Base-by-base conservation (phyloP, 2,113 vertebrate species). In the Semnornis frantzii region DNA sequence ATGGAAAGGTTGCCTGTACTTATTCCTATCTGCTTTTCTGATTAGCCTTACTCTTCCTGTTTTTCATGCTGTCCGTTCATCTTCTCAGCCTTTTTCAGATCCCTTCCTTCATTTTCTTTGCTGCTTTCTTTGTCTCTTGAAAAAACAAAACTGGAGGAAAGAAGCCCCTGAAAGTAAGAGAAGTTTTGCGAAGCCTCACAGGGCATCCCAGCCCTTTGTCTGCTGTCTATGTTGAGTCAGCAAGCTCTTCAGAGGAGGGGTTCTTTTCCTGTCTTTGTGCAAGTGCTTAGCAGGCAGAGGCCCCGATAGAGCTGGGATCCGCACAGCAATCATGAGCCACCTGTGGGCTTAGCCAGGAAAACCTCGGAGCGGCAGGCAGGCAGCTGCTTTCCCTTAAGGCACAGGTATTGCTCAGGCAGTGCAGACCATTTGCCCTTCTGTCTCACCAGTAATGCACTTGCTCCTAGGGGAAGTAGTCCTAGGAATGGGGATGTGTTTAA, bases 221-320 rank as follows among this genome's bases (percentile, higher is more conserved):
- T 89, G 83, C 71, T 86, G 83, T 13, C 63, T 82, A 28, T 96
- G 94, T 95, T 96, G 93, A 95, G 93, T 93, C 93, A 96, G 92
- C 69, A 5, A 94, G 77, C 89, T 93, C 94, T 92, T 93, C 90
- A 89, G 96, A 95, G 94, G 96, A 96, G 96, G 93, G 94, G 94
- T 89, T 96, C 92, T 57, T 65, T 96, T 95, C 95, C 96, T 95
- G 95, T 96, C 93, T 96, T 96, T 96, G 95, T 94, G 92, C 89
- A 96, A 96, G 96, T 96, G 94, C 94, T 93, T 12, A 90, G 92
- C 93, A 94, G 96, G 34, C 93, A 89, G 89, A 54, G 75, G 94
- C 86, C 95, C 94, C 82, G 92, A 42, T 50, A 86, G 39, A 88
- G 77, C 80, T 66, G 85, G 62, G 94, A 11, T 96, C 92, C 96